phyloP scores from a whole-genome alignment of 2,113 vertebrate species.

The Felis chaus region DNA sequence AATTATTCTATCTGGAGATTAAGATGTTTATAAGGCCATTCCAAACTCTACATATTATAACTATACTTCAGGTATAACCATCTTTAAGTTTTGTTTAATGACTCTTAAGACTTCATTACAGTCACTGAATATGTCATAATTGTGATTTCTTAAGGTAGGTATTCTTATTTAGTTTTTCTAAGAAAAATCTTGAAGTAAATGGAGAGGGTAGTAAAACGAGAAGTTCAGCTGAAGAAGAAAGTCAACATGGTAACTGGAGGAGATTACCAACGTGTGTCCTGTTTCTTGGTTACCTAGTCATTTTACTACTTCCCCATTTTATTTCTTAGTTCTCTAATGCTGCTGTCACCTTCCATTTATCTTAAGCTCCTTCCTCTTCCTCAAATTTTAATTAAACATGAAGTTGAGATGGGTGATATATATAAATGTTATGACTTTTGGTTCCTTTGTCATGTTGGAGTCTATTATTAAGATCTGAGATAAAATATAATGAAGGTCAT shows the following conservation, averaged over 20 bases:
- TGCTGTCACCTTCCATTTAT: not conserved
- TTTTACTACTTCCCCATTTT: not conserved
- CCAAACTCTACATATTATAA: not conserved
- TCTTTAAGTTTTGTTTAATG: not conserved
- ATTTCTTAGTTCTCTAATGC: not conserved
- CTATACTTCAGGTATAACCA: not conserved
- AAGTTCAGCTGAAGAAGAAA: not conserved
- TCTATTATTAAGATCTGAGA: not conserved
- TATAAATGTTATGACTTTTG: not conserved
- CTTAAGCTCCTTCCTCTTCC: not conserved
- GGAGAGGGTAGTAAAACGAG: not conserved
- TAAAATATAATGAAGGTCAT: not conserved
- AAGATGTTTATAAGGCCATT: not conserved
- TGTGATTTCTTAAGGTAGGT: not conserved
- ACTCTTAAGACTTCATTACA: not conserved
- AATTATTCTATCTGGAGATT: not conserved
- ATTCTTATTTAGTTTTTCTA: not conserved
- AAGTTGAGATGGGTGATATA: not conserved
- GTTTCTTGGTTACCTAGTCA: not conserved
- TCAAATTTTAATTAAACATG: not conserved
- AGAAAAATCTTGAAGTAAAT: not conserved
- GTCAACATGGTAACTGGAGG: not conserved
- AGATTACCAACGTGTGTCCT: not conserved
- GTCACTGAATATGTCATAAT: not conserved
- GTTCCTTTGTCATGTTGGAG: not conserved